A percentile compares a stretch with the other conserved stretches of the same genome.
Evolutionary conservation across 1,140 invertebrate genomes (phyloP).

Genomic region (Leptinotarsa defecta): DNA sequence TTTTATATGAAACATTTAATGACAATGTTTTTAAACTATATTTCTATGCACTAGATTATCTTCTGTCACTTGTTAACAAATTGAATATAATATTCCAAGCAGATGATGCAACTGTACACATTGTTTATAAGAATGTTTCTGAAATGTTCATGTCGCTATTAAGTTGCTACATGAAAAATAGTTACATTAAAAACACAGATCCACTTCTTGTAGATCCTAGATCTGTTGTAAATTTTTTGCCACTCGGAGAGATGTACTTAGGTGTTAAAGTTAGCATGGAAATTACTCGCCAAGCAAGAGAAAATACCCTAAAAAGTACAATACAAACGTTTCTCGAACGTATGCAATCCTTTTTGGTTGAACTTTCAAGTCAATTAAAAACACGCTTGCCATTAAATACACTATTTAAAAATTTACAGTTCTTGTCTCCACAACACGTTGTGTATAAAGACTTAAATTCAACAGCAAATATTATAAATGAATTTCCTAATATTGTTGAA

Average conservation of each 20-base stretch:
- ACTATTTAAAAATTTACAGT: neutral
- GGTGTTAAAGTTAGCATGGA: constrained; percentile 7
- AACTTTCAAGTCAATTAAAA: constrained; percentile 5
- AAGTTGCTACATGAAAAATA: constrained; percentile 16
- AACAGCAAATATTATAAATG: neutral
- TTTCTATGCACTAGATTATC: neutral
- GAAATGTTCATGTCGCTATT: constrained; percentile 1
- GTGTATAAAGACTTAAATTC: neutral
- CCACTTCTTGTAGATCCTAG: neutral
- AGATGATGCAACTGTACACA: constrained; percentile 6
- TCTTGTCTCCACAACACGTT: neutral
- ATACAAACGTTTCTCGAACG: neutral
- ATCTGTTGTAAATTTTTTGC: neutral
- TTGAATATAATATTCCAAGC: constrained; percentile 18
- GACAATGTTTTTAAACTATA: constrained; percentile 4
- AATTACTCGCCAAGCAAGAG: neutral
- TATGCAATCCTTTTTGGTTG: neutral
- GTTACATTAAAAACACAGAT: neutral
- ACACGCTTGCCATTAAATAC: neutral
- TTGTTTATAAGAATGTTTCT: constrained; percentile 12
- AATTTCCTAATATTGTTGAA: neutral
- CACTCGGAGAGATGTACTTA: neutral
- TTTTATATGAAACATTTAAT: constrained; percentile 7
- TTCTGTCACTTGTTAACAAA: constrained; percentile 16
- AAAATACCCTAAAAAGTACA: neutral